Percentiles rank a stretch among this genome's conserved stretches.
These are phyloP conservation scores for Lepidotrigona ventralis DNA, from an alignment of 1,140 invertebrate species.

Conservation along the genomic window DNA sequence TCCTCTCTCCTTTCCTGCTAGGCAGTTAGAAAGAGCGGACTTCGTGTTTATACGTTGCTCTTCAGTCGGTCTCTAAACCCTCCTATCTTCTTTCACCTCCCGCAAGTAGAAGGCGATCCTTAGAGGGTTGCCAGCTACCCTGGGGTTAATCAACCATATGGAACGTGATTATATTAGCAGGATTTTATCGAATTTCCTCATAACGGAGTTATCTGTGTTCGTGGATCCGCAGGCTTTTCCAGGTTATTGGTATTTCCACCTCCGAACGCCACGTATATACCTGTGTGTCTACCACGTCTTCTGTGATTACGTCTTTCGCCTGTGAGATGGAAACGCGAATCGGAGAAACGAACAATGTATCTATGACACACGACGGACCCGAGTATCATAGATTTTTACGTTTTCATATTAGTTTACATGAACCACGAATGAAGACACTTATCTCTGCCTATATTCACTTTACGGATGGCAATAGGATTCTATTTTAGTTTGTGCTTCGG, in stretches of 20 bases:
- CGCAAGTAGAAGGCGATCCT: slow-evolving; percentile 64
- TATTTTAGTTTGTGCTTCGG: neutral
- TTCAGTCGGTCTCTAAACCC: slow-evolving; percentile 24
- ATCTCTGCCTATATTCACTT: slow-evolving; percentile 71
- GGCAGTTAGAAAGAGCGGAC: slow-evolving; percentile 17
- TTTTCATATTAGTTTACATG: neutral
- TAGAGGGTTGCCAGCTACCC: slow-evolving; percentile 66
- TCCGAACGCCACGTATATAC: slow-evolving; percentile 6
- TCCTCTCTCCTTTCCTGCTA: slow-evolving; percentile 1
- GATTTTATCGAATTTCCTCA: slow-evolving; percentile 74
- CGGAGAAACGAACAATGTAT: neutral
- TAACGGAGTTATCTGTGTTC: slow-evolving; percentile 65
- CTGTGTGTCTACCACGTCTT: slow-evolving; percentile 53
- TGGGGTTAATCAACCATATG: slow-evolving; percentile 76
- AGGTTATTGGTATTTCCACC: slow-evolving; percentile 62
- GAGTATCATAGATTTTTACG: too few species aligned
- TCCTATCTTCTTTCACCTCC: slow-evolving; percentile 38
- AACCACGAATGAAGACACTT: slow-evolving; percentile 34
- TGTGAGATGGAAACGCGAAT: slow-evolving; percentile 27
- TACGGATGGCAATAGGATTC: slow-evolving; percentile 66
- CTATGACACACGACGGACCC: neutral
- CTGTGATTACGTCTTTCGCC: slow-evolving; percentile 62
- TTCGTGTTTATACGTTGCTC: slow-evolving; percentile 63
- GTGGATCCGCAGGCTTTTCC: slow-evolving; percentile 48
- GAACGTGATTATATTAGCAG: slow-evolving; percentile 75